These are phyloP conservation scores for Drosophila infuscata DNA, from an alignment of 2,888 invertebrate genomes.

Conservation along the genomic window DNA sequence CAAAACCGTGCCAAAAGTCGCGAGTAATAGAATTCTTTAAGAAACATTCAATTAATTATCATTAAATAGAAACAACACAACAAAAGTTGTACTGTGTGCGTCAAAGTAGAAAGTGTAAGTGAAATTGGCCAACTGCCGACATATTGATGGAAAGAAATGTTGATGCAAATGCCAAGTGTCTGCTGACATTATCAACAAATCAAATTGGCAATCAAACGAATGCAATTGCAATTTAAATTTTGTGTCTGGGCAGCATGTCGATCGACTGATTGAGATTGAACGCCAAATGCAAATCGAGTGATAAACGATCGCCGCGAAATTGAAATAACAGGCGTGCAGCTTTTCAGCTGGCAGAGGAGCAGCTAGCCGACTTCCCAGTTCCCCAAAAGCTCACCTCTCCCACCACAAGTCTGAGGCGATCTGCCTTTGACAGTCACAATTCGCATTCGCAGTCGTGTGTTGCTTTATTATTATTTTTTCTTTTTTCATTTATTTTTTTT, in stretches of 20 bases:
- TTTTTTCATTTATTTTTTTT: constrained; percentile 22
- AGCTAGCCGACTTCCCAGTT: constrained; percentile 47
- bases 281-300: constrained; percentile 78
- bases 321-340: constrained; percentile 82
- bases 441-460: constrained; percentile 49
- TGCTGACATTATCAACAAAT: constrained; percentile 71
- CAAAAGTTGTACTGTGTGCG: constrained; percentile 17
- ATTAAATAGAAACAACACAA: constrained; percentile 1
- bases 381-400: constrained; percentile 29
- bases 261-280: constrained; percentile 43
- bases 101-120: constrained; percentile 74
- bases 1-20: constrained; percentile 31
- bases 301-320: constrained; percentile 82
- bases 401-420: constrained; percentile 36
- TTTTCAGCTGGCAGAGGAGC: constrained; percentile 53
- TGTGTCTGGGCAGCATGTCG: constrained; percentile 14
- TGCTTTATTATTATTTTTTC: constrained; percentile 24
- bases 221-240: constrained; percentile 42
- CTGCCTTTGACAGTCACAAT: background rate
- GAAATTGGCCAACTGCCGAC: constrained; percentile 38
- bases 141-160: constrained; percentile 36
- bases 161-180: constrained; percentile 57
- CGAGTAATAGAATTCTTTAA: constrained; percentile 4
- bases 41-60: constrained; percentile 13
- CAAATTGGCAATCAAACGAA: constrained; percentile 38